Evolutionary conservation across 2,797 vertebrate species (phyloP).

Genomic region (Gallinago nigripennis): DNA sequence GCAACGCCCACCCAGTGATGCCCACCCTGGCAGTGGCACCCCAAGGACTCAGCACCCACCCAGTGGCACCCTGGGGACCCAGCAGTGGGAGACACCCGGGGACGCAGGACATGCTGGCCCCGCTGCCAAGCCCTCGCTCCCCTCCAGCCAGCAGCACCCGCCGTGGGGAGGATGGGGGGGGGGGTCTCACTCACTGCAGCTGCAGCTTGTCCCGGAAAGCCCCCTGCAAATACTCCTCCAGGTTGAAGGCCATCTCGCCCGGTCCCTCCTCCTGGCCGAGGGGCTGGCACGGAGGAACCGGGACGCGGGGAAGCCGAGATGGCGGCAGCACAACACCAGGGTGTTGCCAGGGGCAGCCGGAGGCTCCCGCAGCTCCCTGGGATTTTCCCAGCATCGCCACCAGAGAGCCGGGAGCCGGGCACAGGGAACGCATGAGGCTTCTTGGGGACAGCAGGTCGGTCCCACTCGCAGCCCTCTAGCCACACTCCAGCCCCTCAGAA

Average conservation of each 20-base stretch:
- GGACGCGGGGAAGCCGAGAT: not conserved
- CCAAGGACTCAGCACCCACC: not conserved
- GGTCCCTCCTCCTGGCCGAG: fast-evolving
- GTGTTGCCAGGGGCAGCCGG: conserved; percentile 32
- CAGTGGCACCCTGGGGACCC: not conserved
- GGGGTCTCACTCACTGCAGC: conserved; percentile 69
- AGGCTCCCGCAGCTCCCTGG: not conserved
- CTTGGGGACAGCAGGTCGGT: fast-evolving
- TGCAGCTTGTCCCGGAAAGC: conserved; percentile 43
- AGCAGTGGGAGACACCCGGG: fast-evolving
- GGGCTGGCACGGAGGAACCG: not conserved
- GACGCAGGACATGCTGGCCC: fast-evolving
- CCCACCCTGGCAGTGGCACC: not conserved
- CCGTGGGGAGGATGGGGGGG: no score
- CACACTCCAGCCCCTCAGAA: not conserved
- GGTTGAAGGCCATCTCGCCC: conserved; percentile 35
- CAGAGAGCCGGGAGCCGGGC: fast-evolving
- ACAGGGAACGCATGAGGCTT: not conserved
- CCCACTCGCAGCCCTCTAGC: not conserved
- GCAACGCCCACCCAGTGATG: no score
- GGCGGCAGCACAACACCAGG: not conserved
- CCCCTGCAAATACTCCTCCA: conserved; percentile 42
- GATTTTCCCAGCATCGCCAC: not conserved
- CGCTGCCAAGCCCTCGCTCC: fast-evolving
- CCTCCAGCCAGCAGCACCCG: not conserved